Conservation (phyloP, 2,113 vertebrate genomes). For the Sander vitreus region DNA sequence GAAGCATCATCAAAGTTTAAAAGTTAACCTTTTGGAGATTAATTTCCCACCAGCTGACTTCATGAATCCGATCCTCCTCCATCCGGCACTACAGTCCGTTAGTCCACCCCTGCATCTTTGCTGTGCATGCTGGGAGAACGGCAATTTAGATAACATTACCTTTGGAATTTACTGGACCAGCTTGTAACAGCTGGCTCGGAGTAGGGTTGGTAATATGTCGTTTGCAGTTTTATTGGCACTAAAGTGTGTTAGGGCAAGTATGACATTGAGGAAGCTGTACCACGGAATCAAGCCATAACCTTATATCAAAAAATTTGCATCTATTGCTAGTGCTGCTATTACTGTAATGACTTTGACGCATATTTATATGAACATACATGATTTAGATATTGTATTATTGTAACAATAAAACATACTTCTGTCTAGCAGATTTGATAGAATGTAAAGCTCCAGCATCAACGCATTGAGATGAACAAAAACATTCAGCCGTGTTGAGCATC, state of each 20-base stretch:
- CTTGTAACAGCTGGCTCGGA: conserved; percentile 11
- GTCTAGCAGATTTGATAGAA: not conserved
- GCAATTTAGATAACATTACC: conserved; percentile 46
- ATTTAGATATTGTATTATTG: conserved; percentile 13
- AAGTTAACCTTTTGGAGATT: conserved; percentile 9
- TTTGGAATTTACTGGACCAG: conserved; percentile 59
- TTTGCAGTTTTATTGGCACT: not conserved
- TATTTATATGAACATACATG: conserved; percentile 3
- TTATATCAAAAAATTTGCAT: conserved; percentile 4
- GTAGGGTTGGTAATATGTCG: not conserved
- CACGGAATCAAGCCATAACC: not conserved
- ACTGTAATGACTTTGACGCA: not conserved
- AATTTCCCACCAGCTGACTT: conserved; percentile 28
- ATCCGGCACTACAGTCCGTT: conserved; percentile 14
- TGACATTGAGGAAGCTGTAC: conserved; percentile 12
- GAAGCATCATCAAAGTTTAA: conserved; percentile 12
- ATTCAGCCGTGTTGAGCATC: conserved; percentile 51
- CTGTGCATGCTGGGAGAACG: conserved; percentile 21
- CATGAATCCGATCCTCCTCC: conserved; percentile 23
- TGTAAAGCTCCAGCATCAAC: not conserved
- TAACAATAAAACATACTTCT: not conserved
- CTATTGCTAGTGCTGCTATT: no score
- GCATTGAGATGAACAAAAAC: conserved; percentile 17
- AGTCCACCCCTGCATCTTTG: conserved; percentile 39
- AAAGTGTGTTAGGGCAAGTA: not conserved